Evolutionary conservation across 2,113 vertebrate species (phyloP), one percentile per base, ranked within the genome.

Genomic region (Aythya baeri): DNA sequence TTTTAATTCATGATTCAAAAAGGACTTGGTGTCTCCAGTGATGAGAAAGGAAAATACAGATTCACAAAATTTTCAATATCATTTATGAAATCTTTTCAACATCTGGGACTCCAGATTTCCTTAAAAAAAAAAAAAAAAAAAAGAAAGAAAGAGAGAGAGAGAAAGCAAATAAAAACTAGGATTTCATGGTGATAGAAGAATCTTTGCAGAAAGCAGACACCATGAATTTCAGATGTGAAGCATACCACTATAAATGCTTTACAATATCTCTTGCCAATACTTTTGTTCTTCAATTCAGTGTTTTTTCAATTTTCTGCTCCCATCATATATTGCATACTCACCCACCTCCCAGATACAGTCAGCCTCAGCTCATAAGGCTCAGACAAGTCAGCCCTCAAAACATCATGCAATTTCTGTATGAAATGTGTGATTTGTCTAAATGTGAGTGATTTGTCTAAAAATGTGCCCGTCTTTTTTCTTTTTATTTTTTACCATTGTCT

Each of bases 51-150:
- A 93, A 91, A 83, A n/a, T 2, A 7, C 65, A 80, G 11, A 61
- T 67, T 46, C 91, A 49, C 4, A 41, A 57, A 81, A 11, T 27
- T 21, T 63, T 2, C 9, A 46, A 70, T 72, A 29, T 14, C 11
- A 63, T 88, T 88, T 89, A 66, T 70, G 14, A 84, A 62, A 83
- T 83, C 8, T 88, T 91, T 89, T 86, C 62, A 10, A 29, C 71
- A 73, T 44, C 31, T 78, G 41, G 82, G 17, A 23, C 29, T 65
- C 66, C 2, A 74, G 14, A 61, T 76, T 8, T 73, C 12, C 13
- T 34, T 34, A 55, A 77, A 75, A 50, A 62, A 52, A 8, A 77
- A 52, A 8, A 77, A 21, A 73, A 14, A 88, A 63, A 66, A 11
- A 67, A 80, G 63, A 11, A 63, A 80, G 4, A 41, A 10, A 41